Conservation (phyloP, 1,140 invertebrate species). For the Paralvinella palmiformis region DNA sequence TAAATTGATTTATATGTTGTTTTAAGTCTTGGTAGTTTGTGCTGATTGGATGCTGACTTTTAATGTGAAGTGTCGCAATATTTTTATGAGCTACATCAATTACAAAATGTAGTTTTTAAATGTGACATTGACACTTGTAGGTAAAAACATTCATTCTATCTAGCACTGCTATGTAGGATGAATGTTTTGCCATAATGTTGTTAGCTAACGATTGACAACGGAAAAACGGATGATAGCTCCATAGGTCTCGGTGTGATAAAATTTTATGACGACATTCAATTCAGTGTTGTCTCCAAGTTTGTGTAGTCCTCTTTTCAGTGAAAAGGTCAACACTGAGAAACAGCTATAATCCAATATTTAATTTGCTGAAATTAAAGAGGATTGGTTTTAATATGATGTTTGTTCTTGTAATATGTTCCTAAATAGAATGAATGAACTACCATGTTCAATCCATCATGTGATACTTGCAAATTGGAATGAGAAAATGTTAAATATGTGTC, state of each 20-base stretch:
- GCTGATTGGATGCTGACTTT: neutral
- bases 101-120: neutral
- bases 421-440: too few species aligned
- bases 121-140: neutral
- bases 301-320: neutral
- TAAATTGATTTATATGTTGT: neutral
- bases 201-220: neutral
- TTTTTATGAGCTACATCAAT: slow-evolving; percentile 9
- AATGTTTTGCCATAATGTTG: neutral
- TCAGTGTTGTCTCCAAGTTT: neutral
- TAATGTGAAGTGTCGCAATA: neutral
- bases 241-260: neutral
- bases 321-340: neutral
- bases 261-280: neutral
- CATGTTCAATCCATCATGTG: too few species aligned
- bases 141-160: neutral
- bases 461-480: too few species aligned
- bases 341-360: neutral
- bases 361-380: neutral
- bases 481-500: too few species aligned
- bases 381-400: too few species aligned
- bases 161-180: neutral
- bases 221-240: neutral
- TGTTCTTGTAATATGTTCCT: too few species aligned
- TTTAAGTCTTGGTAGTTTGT: neutral